Percentiles rank a stretch among this genome's conserved stretches.
phyloP scores from a whole-genome alignment of 2,113 vertebrate genomes.

The Spea multiplicata region DNA sequence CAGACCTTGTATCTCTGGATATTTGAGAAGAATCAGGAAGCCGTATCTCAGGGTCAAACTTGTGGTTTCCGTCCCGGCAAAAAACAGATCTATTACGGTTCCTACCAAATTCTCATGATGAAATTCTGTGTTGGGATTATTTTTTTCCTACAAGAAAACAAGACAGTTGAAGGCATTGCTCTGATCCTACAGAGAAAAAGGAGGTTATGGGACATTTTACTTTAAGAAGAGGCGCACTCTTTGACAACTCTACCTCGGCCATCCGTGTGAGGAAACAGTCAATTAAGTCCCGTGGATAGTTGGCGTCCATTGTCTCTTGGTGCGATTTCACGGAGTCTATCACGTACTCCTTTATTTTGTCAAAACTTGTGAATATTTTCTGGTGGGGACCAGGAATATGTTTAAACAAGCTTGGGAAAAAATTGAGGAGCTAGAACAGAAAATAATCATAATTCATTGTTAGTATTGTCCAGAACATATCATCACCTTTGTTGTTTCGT shows the following conservation, averaged over 20 bases:
- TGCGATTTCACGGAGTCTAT: conserved; percentile 65
- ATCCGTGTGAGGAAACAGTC: conserved; percentile 76
- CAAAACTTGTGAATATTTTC: conserved; percentile 39
- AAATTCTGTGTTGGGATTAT: conserved; percentile 21
- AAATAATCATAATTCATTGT: too few species aligned
- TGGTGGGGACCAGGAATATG: conserved; percentile 69
- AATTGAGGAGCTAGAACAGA: conserved; percentile 67
- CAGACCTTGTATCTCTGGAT: conserved; percentile 31
- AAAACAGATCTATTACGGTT: not conserved
- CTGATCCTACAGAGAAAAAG: too few species aligned
- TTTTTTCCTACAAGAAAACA: conserved; percentile 2
- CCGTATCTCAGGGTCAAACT: conserved; percentile 12
- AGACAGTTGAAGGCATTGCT: not conserved
- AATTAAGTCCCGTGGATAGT: conserved; percentile 66
- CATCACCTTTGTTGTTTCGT: too few species aligned
- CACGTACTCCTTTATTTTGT: conserved; percentile 62
- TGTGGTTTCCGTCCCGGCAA: conserved; percentile 33
- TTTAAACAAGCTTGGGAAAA: conserved; percentile 67
- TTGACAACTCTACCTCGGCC: conserved; percentile 61
- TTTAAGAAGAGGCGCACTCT: not conserved
- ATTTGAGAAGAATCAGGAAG: conserved; percentile 28
- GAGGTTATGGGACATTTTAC: not conserved
- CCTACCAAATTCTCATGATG: conserved; percentile 5
- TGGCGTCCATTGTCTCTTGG: conserved; percentile 62
- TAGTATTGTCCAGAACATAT: too few species aligned